Evolutionary conservation across 2,888 invertebrate genomes (phyloP).

Genomic region (Hydrotaea cyrtoneurina): DNA sequence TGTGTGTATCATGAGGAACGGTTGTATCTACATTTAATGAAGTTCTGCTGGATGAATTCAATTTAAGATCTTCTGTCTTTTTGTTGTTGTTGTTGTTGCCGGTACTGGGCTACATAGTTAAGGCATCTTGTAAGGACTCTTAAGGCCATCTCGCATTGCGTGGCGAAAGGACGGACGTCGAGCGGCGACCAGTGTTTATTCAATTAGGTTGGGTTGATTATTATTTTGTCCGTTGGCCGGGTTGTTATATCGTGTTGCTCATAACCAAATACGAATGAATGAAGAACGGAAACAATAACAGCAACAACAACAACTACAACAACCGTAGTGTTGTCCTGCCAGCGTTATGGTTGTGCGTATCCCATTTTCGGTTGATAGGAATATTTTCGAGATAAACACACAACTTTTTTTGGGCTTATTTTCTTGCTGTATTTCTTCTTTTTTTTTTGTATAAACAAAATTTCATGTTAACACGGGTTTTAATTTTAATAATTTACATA

Average conservation of each 20-base stretch:
- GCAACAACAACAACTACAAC: too few relatives aligned
- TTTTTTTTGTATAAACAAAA: constrained; percentile 29
- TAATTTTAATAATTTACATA: constrained; percentile 56
- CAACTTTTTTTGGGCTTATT: not conserved
- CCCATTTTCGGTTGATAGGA: not conserved
- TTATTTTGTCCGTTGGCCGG: not conserved
- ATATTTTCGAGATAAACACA: constrained; percentile 7
- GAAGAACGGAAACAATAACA: not conserved
- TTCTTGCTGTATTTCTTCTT: not conserved
- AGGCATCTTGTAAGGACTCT: not conserved
- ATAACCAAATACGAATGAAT: not conserved
- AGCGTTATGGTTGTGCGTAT: not conserved
- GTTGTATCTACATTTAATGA: not conserved
- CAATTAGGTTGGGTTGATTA: constrained; percentile 12
- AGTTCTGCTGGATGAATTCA: not conserved
- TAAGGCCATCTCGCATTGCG: not conserved
- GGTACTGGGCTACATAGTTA: not conserved
- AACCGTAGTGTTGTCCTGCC: not conserved
- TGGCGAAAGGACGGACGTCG: not conserved
- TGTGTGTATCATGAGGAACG: not conserved
- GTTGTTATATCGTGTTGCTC: not conserved
- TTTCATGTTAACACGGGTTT: constrained; percentile 47
- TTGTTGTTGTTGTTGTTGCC: not conserved
- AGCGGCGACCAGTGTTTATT: not conserved
- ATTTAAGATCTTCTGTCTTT: not conserved